phyloP scores from a whole-genome alignment of 2,113 vertebrate species.

The Callospermophilus lateralis region DNA sequence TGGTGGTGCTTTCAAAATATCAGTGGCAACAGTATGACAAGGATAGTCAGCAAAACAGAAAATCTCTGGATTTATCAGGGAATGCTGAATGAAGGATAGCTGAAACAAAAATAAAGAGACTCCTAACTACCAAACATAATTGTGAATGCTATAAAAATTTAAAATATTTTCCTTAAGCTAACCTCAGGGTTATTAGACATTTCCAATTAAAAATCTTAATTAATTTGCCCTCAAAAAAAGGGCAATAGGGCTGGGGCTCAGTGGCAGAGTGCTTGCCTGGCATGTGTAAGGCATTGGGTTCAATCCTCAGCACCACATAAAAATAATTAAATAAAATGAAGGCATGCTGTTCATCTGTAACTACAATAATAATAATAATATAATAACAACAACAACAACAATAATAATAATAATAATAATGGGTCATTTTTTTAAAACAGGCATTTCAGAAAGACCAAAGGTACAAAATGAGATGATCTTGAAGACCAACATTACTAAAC shows the following conservation, averaged over 20 bases:
- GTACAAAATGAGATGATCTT: not conserved
- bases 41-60: conserved; percentile 99
- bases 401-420: no score
- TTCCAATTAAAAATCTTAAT: conserved; percentile 19
- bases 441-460: conserved; percentile 1
- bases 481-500: conserved; percentile 25
- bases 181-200: not conserved
- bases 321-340: no score
- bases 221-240: not conserved
- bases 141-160: not conserved
- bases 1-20: conserved; percentile 99
- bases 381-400: not conserved
- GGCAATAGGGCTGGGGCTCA: not conserved
- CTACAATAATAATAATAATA: no score
- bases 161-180: conserved; percentile 14
- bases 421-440: not conserved
- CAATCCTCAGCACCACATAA: no score
- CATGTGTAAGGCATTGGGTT: no score
- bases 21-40: conserved; percentile 97
- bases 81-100: conserved; percentile 99
- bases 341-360: no score
- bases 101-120: conserved; percentile 80
- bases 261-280: no score
- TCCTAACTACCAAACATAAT: conserved; percentile 2
- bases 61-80: conserved; percentile 97